Evolutionary conservation across 2,797 vertebrate genomes (phyloP).

Genomic region (Anguilla megastoma): DNA sequence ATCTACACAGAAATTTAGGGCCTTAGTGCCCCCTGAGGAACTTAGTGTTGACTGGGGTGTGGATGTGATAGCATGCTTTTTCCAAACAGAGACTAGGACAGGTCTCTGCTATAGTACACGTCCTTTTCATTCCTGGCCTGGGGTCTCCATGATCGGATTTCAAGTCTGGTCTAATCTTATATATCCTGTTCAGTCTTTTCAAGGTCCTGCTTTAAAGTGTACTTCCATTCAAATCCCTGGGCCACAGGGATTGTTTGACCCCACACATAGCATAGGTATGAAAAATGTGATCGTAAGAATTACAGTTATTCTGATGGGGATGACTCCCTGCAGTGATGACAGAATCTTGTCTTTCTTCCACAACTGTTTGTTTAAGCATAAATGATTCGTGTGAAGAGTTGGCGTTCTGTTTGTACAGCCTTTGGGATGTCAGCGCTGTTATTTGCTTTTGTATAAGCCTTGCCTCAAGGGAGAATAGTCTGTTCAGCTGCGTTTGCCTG

Average conservation of each 20-base stretch:
- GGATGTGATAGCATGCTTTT: neutral
- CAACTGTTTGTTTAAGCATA: conserved; percentile 3
- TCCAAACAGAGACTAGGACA: neutral
- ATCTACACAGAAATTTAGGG: neutral
- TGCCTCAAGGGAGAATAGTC: neutral
- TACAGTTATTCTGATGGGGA: neutral
- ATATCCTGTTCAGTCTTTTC: neutral
- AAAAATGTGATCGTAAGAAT: neutral
- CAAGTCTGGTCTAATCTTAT: neutral
- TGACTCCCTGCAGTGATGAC: neutral
- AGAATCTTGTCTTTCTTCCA: neutral
- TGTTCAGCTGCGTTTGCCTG: conserved; percentile 12
- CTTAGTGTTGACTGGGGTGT: neutral
- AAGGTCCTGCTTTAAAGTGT: neutral
- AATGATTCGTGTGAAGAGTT: neutral
- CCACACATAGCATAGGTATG: neutral
- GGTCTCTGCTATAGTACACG: neutral
- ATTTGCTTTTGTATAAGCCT: neutral
- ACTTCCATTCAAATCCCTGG: neutral
- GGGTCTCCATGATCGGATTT: conserved; percentile 6
- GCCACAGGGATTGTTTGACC: neutral
- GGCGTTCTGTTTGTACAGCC: neutral
- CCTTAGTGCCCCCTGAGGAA: neutral
- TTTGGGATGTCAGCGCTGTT: neutral
- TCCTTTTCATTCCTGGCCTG: neutral